Evolutionary conservation across 2,797 vertebrate genomes (phyloP).

Genomic region (Acestrorhynchus altus): DNA sequence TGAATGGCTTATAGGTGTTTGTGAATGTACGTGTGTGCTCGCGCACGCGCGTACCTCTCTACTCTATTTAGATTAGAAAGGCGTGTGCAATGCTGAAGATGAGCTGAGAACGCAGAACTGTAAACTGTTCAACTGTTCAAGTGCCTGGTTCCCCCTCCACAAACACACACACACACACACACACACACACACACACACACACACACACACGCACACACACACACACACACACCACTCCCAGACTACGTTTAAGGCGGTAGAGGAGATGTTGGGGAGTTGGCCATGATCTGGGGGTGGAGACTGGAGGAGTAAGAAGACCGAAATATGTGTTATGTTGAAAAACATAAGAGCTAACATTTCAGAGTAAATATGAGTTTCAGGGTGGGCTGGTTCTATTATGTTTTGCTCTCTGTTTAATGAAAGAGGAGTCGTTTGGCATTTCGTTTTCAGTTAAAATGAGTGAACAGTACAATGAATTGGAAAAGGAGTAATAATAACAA

Average conservation of each 20-base stretch:
- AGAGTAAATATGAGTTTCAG: neutral
- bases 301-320: neutral
- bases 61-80: constrained; percentile 70
- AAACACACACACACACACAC: neutral
- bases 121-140: constrained; percentile 16
- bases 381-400: neutral
- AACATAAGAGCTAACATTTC: too few species aligned
- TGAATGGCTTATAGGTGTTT: constrained; percentile 86
- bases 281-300: neutral
- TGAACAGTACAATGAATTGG: neutral
- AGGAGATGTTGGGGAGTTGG: neutral
- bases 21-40: constrained; percentile 76
- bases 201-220: too few species aligned
- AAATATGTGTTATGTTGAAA: neutral
- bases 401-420: neutral
- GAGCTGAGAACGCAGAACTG: constrained; percentile 2
- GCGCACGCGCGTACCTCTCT: constrained; percentile 58
- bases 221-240: neutral
- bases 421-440: neutral
- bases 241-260: constrained; percentile 6
- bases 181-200: too few species aligned
- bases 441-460: neutral
- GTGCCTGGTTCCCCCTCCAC: neutral
- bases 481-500: neutral
- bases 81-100: constrained; percentile 34